A percentile compares a stretch with the other conserved stretches of the same genome.
Evolutionary conservation across 2,113 vertebrate genomes (phyloP).

Genomic region (Egretta garzetta): DNA sequence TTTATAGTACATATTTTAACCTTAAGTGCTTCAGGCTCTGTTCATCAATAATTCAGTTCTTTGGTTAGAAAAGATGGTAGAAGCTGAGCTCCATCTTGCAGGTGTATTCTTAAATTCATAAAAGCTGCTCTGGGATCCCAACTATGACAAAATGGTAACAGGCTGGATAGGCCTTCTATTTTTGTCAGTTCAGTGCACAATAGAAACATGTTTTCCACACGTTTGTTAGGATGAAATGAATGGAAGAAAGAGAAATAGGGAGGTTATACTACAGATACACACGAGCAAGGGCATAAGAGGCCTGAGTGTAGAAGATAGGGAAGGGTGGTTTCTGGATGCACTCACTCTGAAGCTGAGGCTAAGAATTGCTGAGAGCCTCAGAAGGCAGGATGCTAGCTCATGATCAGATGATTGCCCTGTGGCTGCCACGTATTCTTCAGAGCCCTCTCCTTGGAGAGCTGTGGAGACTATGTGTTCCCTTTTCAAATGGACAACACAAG

Average conservation of each 20-base stretch:
- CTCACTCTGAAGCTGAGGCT: background rate
- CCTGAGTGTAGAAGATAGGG: background rate
- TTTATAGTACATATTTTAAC: background rate
- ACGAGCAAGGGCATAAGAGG: background rate
- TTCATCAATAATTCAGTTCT: background rate
- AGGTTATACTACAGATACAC: background rate
- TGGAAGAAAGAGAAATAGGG: background rate
- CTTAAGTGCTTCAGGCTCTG: background rate
- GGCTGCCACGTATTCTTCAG: background rate
- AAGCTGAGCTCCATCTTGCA: background rate
- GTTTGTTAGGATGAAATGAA: background rate
- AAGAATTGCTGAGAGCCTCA: background rate
- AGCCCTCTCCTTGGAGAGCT: background rate
- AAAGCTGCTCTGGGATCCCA: background rate
- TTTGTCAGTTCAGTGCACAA: background rate
- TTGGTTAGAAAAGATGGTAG: background rate
- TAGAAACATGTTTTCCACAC: background rate
- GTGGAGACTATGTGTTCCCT: background rate
- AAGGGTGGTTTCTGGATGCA: background rate
- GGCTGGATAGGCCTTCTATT: background rate
- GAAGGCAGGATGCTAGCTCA: background rate
- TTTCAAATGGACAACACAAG: background rate
- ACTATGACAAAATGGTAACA: background rate
- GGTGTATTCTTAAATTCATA: background rate
- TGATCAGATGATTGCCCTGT: background rate